A percentile compares a stretch with the other conserved stretches of the same genome.
Conservation (phyloP, 2,888 invertebrate species). For the Hybos culiciformis region DNA sequence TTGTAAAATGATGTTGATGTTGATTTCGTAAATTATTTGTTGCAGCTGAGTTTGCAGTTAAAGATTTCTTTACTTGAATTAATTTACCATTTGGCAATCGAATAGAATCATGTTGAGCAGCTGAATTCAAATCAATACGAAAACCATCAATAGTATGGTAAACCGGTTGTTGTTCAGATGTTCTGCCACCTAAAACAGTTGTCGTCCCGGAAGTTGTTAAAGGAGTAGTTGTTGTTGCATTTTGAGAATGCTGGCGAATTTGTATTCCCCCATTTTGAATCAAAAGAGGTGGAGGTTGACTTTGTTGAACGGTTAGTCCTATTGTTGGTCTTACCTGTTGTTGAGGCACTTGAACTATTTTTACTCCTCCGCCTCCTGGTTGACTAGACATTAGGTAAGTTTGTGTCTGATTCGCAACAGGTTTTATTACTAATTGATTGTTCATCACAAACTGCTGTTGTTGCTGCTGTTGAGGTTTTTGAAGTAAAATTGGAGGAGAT, state of each 20-base stretch:
- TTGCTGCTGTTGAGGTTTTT: constrained; percentile 1
- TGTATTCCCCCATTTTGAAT: constrained; percentile 26
- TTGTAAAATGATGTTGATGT: constrained; percentile 8
- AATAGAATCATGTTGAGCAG: constrained; percentile 34
- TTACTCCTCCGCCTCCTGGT: not conserved
- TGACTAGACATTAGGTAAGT: not conserved
- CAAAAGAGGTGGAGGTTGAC: constrained; percentile 26
- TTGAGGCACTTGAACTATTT: not conserved
- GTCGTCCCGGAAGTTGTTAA: constrained; percentile 8
- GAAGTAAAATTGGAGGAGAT: too few species aligned
- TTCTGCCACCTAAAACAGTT: constrained; percentile 13
- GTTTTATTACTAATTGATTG: too few species aligned
- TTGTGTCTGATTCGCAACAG: not conserved
- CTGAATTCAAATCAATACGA: constrained; percentile 35
- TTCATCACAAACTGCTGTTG: not conserved
- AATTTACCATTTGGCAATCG: constrained; percentile 35
- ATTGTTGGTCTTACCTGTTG: not conserved
- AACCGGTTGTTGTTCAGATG: constrained; percentile 22
- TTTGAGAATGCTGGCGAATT: constrained; percentile 20
- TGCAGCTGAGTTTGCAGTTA: constrained; percentile 10
- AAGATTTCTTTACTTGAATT: constrained; percentile 29
- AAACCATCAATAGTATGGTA: constrained; percentile 35
- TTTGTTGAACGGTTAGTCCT: too few species aligned
- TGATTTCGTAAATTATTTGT: constrained; percentile 9
- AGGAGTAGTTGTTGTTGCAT: constrained; percentile 18